Evolutionary conservation across 1,140 invertebrate species (phyloP).

Genomic region (Bombus sylvicola): DNA sequence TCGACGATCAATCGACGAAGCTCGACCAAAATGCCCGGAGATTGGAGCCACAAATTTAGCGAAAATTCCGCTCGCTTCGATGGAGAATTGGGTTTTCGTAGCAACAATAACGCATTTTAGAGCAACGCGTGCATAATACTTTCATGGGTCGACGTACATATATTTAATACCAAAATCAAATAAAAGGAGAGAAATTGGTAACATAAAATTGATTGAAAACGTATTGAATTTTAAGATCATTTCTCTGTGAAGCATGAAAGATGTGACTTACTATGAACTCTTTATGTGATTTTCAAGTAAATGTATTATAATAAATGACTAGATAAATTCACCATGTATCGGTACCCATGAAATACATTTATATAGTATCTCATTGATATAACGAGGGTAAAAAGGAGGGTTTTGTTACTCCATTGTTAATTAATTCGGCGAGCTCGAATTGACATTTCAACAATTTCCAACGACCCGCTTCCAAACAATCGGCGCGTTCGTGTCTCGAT

Average conservation of each 20-base stretch:
- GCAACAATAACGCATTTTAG: not conserved
- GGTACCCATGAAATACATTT: not conserved
- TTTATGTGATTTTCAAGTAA: not conserved
- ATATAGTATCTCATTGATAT: not conserved
- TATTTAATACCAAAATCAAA: not conserved
- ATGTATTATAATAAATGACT: not conserved
- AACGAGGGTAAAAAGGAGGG: not conserved
- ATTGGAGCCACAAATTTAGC: not conserved
- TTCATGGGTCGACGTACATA: not conserved
- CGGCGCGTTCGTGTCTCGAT: not conserved
- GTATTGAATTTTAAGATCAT: not conserved
- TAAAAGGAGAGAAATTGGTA: not conserved
- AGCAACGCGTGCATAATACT: no score
- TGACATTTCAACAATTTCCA: not conserved
- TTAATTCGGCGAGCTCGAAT: not conserved
- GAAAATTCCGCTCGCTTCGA: not conserved
- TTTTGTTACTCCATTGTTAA: not conserved
- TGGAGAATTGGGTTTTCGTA: not conserved
- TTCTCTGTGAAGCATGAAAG: not conserved
- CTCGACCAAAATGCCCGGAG: not conserved
- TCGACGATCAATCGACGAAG: not conserved
- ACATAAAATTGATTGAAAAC: no score
- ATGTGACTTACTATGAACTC: not conserved
- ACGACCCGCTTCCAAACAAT: not conserved
- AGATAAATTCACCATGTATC: not conserved